These are phyloP conservation scores for Myripristis jacobus DNA, from an alignment of 2,797 vertebrate genomes.

Conservation along the genomic window DNA sequence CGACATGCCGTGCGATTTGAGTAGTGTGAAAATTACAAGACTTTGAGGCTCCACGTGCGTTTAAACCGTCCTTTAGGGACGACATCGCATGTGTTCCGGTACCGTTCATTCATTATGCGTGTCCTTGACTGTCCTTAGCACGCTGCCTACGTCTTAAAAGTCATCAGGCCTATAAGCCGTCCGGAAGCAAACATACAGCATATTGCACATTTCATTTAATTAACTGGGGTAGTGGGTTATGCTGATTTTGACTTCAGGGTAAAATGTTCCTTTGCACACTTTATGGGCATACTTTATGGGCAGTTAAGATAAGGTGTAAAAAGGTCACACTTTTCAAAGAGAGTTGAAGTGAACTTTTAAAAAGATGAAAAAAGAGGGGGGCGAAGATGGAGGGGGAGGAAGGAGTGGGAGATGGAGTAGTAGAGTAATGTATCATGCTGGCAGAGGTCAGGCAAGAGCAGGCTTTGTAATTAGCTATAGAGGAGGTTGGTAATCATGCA, in stretches of 20 bases:
- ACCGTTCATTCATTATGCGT: background rate
- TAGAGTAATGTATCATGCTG: conserved; percentile 77
- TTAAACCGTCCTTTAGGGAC: background rate
- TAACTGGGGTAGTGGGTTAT: conserved; percentile 53
- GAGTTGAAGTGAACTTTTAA: conserved; percentile 66
- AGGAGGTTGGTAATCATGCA: conserved; percentile 82
- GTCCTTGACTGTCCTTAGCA: background rate
- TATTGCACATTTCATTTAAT: conserved; percentile 54
- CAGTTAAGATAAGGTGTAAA: conserved; percentile 60
- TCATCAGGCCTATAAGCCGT: conserved; percentile 18
- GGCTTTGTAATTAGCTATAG: conserved; percentile 82
- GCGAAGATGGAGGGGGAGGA: conserved; percentile 5
- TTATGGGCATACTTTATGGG: conserved; percentile 56
- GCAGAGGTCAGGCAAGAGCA: conserved; percentile 81
- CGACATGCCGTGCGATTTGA: background rate
- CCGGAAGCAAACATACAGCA: conserved; percentile 13
- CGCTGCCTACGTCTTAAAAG: background rate
- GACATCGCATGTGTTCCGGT: background rate
- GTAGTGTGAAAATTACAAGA: background rate
- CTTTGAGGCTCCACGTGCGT: background rate
- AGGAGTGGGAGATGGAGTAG: conserved; percentile 60
- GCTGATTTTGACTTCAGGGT: conserved; percentile 49
- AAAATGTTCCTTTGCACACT: conserved; percentile 50
- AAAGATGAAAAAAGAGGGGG: conserved; percentile 40
- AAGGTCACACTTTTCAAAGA: conserved; percentile 61